Base-by-base conservation (phyloP, 2,888 invertebrate genomes). In the Epinotia bilunana region DNA sequence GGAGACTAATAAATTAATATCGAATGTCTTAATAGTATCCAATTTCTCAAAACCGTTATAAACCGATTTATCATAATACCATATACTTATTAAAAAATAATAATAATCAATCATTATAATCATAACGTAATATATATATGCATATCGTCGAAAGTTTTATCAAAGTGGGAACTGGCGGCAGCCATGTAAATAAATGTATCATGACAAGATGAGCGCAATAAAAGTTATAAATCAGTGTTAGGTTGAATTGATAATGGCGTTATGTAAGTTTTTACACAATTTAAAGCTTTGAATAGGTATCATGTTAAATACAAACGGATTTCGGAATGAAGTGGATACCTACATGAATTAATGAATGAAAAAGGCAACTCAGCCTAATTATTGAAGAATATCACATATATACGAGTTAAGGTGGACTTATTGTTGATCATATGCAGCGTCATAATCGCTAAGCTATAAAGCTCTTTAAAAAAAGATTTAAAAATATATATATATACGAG, bases 91-190 rank as follows among this genome's bases (percentile, higher is more conserved):
- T 62, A 68, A 53, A 69, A 74, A 53, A 65, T 39, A 70, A 64
- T 49, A 58, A 18, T 5, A 71, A 64, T 71, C 60, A 60, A 74
- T 70, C 64, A 70, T 64, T 70, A 49, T 58, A 33, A 70, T 49
- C 18, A 58, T 69, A 69, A 69, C 16, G 39, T 39, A 39, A 39
- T 9, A 39, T 39, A 4, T 7, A 60, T 60, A 69, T 69, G 60
- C 58, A 69, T 58, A 64, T 4, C 49, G 53, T 65, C 43, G 74
- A 74, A 74, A 74, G 74, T 74, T 62, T 74, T 46, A 70, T 60
- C 58, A 43, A 60, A 55, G 53, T 74, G 65, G 71, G 65, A 61
- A 60, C 64, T 71, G 60, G 74, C 39, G 60, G 53, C 63, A 13
- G 13, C 16, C 60, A 65, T 55, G 60, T 53, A 43, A 60, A 74